Base-by-base conservation (phyloP, 2,888 invertebrate genomes). In the Stenchaetothrips biformis region DNA sequence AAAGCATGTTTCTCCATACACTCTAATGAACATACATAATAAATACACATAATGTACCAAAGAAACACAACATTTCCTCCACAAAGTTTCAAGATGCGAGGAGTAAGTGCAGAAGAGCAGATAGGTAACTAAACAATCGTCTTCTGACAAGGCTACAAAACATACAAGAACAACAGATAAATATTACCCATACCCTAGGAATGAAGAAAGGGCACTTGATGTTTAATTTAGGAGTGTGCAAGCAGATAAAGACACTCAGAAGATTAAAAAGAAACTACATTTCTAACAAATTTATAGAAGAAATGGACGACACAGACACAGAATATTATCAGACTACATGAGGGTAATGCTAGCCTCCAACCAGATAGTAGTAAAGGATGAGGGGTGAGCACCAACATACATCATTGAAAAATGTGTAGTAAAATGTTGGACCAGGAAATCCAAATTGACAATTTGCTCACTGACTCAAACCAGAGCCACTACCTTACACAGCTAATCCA, bases 221-320 rank as follows among this genome's bases (percentile, higher is more conserved):
- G 25, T 74, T 74, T 21, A 21, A 4, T 25, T 74, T 74, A 74
- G 67, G 67, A 74, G 67, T 74, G 67, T 74, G 67, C 67, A 74
- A 74, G 67, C 67, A 74, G 67, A 74, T 8, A 74, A 74, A 74
- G 67, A 74, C 67, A 74, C 67, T 74, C 67, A 74, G 67, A 74
- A 21, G 67, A 74, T 25, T 74, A 74, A 74, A 74, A 21, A 74
- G 21, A 25, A 74, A 25, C 67, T 74, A 74, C 67, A 74, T 7
- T 74, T 74, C 67, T 74, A 74, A 74, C 25, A 11, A 74, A 74
- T 74, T 74, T 25, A 25, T 74, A 74, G 67, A 37, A 4, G 25
- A 74, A n/a, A 74, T 74, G 67, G 67, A 74, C 25, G 67, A 74
- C 67, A 67, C 67, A 74, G 67, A 74, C 67, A 74, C 67, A 74